These are phyloP conservation scores for Heliothis virescens DNA, from an alignment of 1,140 invertebrate species.

Conservation along the genomic window DNA sequence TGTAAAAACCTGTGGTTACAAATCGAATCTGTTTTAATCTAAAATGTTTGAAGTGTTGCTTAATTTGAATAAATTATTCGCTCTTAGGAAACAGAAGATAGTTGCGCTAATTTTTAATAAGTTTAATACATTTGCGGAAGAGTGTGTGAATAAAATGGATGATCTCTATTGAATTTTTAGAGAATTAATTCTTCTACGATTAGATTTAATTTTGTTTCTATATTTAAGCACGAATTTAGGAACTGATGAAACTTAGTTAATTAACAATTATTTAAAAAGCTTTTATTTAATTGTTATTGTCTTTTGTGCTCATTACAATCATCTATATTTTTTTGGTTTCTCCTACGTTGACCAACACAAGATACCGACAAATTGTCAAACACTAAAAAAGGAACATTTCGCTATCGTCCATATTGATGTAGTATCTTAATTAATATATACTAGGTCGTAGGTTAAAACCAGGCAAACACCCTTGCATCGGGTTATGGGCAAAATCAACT, in stretches of 20 bases:
- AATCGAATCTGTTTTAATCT: conserved; percentile 16
- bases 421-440: background rate
- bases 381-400: background rate
- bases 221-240: too few species aligned
- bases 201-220: too few species aligned
- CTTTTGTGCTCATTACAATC: too few species aligned
- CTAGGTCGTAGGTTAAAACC: background rate
- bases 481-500: conserved; percentile 1
- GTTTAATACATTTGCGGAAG: background rate
- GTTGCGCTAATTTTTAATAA: background rate
- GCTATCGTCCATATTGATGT: background rate
- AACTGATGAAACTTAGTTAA: too few species aligned
- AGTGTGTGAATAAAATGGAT: background rate
- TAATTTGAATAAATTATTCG: conserved; percentile 3
- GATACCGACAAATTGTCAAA: background rate
- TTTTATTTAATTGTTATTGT: too few species aligned
- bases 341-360: too few species aligned
- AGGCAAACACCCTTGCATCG: background rate
- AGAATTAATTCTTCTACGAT: too few species aligned
- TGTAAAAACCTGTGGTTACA: conserved; percentile 11
- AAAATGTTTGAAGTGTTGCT: conserved; percentile 1
- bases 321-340: too few species aligned
- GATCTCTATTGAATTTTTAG: background rate
- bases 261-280: too few species aligned
- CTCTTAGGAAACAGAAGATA: background rate